Conservation (phyloP, 2,888 invertebrate species). For the Amphipyra berbera region DNA sequence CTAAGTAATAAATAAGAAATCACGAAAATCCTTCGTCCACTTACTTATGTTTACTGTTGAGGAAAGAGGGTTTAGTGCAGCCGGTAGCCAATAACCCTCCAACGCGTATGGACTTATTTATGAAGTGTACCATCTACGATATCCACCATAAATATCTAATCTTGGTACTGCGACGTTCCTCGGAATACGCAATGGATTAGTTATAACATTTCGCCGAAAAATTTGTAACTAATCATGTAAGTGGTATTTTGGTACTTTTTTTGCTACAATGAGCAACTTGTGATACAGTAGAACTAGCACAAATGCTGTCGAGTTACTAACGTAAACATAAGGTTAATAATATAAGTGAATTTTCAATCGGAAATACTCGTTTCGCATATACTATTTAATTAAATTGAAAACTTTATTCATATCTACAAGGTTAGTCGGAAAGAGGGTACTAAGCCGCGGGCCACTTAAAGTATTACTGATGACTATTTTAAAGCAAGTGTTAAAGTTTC, state of each 20-base stretch:
- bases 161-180: conserved; percentile 72
- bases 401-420: too few relatives aligned
- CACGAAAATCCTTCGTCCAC: conserved; percentile 9
- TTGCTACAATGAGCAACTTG: too few relatives aligned
- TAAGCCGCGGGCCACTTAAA: too few relatives aligned
- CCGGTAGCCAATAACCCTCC: conserved; percentile 59
- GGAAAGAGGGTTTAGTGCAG: conserved; percentile 34
- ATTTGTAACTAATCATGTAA: conserved; percentile 5
- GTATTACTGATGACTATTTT: too few relatives aligned
- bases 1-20: conserved; percentile 40
- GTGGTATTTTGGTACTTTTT: conserved; percentile 1
- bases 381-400: too few relatives aligned
- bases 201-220: conserved; percentile 8
- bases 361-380: too few relatives aligned
- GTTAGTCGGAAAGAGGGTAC: too few relatives aligned
- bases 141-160: conserved; percentile 84
- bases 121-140: conserved; percentile 70
- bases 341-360: too few relatives aligned
- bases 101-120: conserved; percentile 79
- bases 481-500: too few relatives aligned
- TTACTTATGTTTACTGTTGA: conserved; percentile 41
- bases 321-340: too few relatives aligned
- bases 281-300: too few relatives aligned
- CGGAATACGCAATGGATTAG: conserved; percentile 16
- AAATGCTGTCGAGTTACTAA: too few relatives aligned